Evolutionary conservation across 1,140 invertebrate species (phyloP).

Genomic region (Sitophilus oryzae): DNA sequence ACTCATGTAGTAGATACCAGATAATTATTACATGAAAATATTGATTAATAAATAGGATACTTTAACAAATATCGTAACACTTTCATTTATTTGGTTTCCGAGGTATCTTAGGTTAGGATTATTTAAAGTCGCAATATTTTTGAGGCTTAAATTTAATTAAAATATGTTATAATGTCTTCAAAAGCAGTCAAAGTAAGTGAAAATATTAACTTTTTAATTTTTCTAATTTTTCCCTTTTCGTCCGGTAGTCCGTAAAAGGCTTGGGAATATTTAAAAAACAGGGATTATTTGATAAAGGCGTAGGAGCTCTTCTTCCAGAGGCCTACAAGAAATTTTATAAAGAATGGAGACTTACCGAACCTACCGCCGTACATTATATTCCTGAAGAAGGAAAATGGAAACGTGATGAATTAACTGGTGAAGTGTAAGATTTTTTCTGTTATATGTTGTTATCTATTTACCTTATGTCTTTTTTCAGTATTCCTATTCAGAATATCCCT

Average conservation of each 20-base stretch:
- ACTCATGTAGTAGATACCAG: too few relatives aligned
- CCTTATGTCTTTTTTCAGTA: slow-evolving; percentile 41
- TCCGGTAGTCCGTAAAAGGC: slow-evolving; percentile 28
- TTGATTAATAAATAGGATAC: too few relatives aligned
- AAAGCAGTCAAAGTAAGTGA: slow-evolving; percentile 12
- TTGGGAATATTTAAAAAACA: slow-evolving; percentile 32
- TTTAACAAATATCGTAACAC: too few relatives aligned
- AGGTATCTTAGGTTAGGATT: neutral
- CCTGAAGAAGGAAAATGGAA: slow-evolving; percentile 68
- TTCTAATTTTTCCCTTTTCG: neutral
- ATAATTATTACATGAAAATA: too few relatives aligned
- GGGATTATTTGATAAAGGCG: slow-evolving; percentile 36
- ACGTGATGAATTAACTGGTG: slow-evolving; percentile 63
- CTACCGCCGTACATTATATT: slow-evolving; percentile 80
- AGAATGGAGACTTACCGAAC: slow-evolving; percentile 71
- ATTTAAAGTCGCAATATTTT: neutral
- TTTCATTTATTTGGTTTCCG: too few relatives aligned
- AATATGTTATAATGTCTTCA: slow-evolving; percentile 10
- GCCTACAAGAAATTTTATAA: slow-evolving; percentile 84
- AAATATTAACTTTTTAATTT: neutral
- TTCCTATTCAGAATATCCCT: slow-evolving; percentile 69
- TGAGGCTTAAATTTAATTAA: neutral
- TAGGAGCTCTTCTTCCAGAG: slow-evolving; percentile 65
- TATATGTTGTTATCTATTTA: neutral
- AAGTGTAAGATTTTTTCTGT: slow-evolving; percentile 51